A percentile compares a stretch with the other conserved stretches of the same genome.
These are phyloP conservation scores for Brachyopa scutellaris DNA, from an alignment of 2,888 invertebrate genomes.

Conservation along the genomic window DNA sequence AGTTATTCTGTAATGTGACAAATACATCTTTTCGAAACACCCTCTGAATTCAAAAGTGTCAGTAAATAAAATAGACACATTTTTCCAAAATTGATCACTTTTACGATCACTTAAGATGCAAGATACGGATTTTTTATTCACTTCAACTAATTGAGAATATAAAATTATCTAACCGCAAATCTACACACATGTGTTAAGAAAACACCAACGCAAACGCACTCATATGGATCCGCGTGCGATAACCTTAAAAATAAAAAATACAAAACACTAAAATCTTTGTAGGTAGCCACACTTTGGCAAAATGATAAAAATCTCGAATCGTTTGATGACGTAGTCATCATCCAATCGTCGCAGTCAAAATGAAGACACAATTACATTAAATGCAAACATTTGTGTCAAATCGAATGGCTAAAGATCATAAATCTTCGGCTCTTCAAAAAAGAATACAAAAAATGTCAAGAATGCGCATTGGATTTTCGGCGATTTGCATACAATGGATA, in stretches of 20 bases:
- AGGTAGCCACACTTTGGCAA: constrained; percentile 25
- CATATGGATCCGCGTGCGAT: constrained; percentile 14
- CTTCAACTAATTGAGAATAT: constrained; percentile 9
- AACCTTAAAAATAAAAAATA: neutral
- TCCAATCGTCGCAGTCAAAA: constrained; percentile 6
- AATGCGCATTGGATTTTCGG: constrained; percentile 31
- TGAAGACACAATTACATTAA: constrained; percentile 67
- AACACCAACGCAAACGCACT: neutral
- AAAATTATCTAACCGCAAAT: neutral
- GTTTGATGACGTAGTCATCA: constrained; percentile 25
- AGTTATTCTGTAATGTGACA: too few relatives aligned
- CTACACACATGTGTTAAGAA: neutral
- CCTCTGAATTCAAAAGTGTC: neutral
- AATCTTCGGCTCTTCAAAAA: constrained; percentile 32
- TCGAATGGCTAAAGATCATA: constrained; percentile 29
- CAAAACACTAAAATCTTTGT: neutral
- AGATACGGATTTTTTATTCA: constrained; percentile 1
- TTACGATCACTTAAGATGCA: constrained; percentile 6
- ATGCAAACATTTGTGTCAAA: constrained; percentile 67
- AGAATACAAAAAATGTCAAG: constrained; percentile 24
- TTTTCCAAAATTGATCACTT: neutral
- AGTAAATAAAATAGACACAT: constrained; percentile 14
- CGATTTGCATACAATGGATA: constrained; percentile 65
- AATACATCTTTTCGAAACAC: too few relatives aligned
- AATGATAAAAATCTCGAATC: constrained; percentile 7